These are phyloP conservation scores for Ormia ochracea DNA, from an alignment of 2,888 invertebrate genomes.

Conservation along the genomic window DNA sequence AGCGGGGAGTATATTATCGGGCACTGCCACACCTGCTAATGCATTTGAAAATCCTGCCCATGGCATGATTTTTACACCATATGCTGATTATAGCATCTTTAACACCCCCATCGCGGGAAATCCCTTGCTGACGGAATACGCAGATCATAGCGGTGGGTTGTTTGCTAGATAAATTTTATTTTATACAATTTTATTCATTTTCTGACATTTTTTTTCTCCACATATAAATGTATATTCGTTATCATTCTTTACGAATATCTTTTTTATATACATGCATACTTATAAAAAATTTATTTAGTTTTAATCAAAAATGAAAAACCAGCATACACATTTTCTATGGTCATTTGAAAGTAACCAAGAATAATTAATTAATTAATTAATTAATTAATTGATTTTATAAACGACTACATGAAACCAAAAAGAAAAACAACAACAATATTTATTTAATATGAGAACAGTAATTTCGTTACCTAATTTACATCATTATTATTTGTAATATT, in stretches of 20 bases:
- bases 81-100: constrained; percentile 93
- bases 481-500: neutral
- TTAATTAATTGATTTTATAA: constrained; percentile 30
- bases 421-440: neutral
- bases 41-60: constrained; percentile 80
- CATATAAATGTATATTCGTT: constrained; percentile 17
- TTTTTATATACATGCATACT: neutral
- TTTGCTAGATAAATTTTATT: constrained; percentile 83
- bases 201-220: constrained; percentile 4
- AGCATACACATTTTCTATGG: constrained; percentile 5
- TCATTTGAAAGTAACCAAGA: constrained; percentile 26
- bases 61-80: constrained; percentile 90
- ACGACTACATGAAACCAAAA: constrained; percentile 7
- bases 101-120: constrained; percentile 86
- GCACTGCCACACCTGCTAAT: constrained; percentile 80
- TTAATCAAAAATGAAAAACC: constrained; percentile 12
- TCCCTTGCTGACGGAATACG: constrained; percentile 89
- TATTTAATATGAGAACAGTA: constrained; percentile 41
- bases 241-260: constrained; percentile 5
- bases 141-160: constrained; percentile 97
- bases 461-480: constrained; percentile 24
- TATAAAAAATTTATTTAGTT: constrained; percentile 41
- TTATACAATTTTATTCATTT: constrained; percentile 46
- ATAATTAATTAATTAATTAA: constrained; percentile 13
- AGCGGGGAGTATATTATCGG: constrained; percentile 80